Evolutionary conservation across 2,888 invertebrate species (phyloP).

Genomic region (Eupeodes luniger): DNA sequence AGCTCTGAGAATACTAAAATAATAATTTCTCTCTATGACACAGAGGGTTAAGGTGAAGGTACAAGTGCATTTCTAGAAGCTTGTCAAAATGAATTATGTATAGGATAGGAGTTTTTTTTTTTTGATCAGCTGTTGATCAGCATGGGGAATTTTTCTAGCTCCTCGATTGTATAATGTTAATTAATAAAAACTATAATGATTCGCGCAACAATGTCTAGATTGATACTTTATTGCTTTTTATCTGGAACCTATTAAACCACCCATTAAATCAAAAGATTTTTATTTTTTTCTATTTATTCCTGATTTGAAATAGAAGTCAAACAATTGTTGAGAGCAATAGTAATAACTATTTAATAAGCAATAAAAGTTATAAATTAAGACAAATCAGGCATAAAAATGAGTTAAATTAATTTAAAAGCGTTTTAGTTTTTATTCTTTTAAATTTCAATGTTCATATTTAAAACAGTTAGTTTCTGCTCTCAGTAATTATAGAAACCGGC

Average conservation of each 20-base stretch:
- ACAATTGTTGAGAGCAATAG: too few species aligned
- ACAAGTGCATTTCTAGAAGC: conserved; percentile 15
- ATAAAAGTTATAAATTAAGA: too few species aligned
- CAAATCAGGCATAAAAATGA: too few species aligned
- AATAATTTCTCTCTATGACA: not conserved
- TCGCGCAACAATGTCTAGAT: not conserved
- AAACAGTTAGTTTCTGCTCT: too few species aligned
- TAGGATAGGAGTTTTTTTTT: not conserved
- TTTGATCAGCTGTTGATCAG: conserved; percentile 46
- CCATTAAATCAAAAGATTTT: not conserved
- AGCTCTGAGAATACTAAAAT: not conserved
- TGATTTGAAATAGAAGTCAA: too few species aligned
- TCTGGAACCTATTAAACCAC: not conserved
- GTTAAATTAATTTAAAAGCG: too few species aligned
- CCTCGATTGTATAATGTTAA: not conserved
- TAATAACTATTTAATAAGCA: too few species aligned
- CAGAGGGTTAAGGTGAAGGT: not conserved
- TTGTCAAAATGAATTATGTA: conserved; percentile 37
- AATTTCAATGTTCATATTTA: too few species aligned
- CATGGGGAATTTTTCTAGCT: not conserved
- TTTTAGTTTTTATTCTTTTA: too few species aligned
- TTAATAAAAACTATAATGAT: too few species aligned
- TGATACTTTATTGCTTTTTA: not conserved
- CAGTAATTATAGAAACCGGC: too few species aligned
- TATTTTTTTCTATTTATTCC: not conserved